These are phyloP conservation scores for Okapia johnstoni DNA, from an alignment of 2,113 vertebrate species.

Conservation along the genomic window DNA sequence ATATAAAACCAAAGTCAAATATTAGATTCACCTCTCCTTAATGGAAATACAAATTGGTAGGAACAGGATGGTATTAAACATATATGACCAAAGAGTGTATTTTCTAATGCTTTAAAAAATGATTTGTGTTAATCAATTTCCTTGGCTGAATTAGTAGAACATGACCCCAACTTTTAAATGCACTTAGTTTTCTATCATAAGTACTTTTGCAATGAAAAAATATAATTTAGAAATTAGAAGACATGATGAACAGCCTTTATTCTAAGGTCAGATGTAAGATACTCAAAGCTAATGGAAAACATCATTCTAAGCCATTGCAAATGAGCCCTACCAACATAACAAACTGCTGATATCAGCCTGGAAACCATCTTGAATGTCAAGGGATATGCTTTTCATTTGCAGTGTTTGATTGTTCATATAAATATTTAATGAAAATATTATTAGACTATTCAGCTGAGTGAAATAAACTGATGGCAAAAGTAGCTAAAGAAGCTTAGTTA, in stretches of 20 bases:
- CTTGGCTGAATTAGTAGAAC: conserved; percentile 36
- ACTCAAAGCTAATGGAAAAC: conserved; percentile 64
- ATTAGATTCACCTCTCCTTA: conserved; percentile 24
- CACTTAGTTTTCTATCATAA: conserved; percentile 51
- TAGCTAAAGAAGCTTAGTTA: conserved; percentile 61
- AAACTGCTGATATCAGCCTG: conserved; percentile 52
- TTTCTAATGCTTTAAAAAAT: conserved; percentile 29
- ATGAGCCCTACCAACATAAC: conserved; percentile 50
- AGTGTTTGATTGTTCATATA: conserved; percentile 74
- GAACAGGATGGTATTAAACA: background rate
- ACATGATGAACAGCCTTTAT: conserved; percentile 53
- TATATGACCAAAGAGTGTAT: background rate
- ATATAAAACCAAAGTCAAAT: background rate
- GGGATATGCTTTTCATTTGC: conserved; percentile 70
- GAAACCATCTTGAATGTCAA: conserved; percentile 71
- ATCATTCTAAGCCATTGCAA: conserved; percentile 58
- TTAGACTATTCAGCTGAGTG: conserved; percentile 75
- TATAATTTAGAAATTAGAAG: conserved; percentile 56
- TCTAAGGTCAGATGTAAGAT: conserved; percentile 65
- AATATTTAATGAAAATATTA: conserved; percentile 81
- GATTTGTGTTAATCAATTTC: conserved; percentile 19
- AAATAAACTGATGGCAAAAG: conserved; percentile 72
- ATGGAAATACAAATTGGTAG: conserved; percentile 18
- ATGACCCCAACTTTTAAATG: conserved; percentile 40
- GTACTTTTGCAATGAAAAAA: conserved; percentile 45